Evolutionary conservation across 53 echinoderm and acorn worm genomes (phyloP), one percentile per base, ranked within the genome.

Genomic region (Astropecten irregularis): DNA sequence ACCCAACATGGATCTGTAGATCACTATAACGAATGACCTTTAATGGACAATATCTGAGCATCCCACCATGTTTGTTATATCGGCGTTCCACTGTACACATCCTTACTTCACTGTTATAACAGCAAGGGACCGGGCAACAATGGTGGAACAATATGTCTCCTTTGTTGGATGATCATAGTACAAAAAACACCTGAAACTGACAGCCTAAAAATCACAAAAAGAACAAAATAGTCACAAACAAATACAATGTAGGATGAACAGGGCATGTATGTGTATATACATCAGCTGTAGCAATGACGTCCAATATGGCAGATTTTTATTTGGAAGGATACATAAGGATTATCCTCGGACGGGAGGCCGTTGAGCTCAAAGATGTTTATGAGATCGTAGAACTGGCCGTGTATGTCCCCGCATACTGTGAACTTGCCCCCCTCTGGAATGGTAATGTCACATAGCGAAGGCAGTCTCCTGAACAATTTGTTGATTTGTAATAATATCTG

Each of bases 301-400:
- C n/a, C n/a, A n/a, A n/a, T n/a, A n/a, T n/a, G n/a, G n/a, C n/a
- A n/a, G n/a, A n/a, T n/a, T n/a, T n/a, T n/a, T n/a, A n/a, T n/a
- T n/a, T n/a, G n/a, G 70, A 96, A 96, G 97, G 97, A 96, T 96
- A 96, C 97, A 83, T 96, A 96, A 33, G 97, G 97, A 85, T 96
- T 96, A 50, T 94, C 88, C 83, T 87, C 63, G 34, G 97, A 94
- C 16, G 97, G 97, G 57, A 92, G 83, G 10, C 94, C 90, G 66
- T 96, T 96, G 70, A 96, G 87, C 65, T 94, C 84, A 66, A 96
- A 96, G 91, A 96, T 96, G 88, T 96, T 94, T 54, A 91, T 69
- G 27, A 96, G 88, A 67, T 96, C 97, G 53, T 96, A 96, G 87
- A 84, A 96, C 74, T 96, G 97, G 18, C 97, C 97, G 40, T 96